These are phyloP conservation scores for Leistus spinibarbis DNA, from an alignment of 2,888 invertebrate species.

Conservation along the genomic window DNA sequence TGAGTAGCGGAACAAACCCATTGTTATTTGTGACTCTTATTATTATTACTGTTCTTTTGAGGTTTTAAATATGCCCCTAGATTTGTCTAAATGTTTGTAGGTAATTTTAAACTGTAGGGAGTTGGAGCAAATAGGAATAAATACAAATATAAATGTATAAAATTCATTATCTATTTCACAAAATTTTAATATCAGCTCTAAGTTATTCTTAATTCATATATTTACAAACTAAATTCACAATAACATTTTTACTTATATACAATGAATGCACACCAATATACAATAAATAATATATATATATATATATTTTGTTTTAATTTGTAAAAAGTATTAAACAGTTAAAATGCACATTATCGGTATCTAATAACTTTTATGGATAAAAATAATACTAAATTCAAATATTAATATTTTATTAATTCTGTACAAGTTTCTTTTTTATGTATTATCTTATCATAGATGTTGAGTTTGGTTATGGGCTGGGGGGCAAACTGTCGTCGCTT, in stretches of 20 bases:
- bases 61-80: no score
- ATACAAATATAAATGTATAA: conserved; percentile 8
- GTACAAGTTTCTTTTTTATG: neutral
- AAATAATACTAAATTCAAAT: neutral
- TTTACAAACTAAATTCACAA: conserved; percentile 39
- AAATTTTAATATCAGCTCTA: conserved; percentile 39
- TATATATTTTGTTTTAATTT: neutral
- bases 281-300: conserved; percentile 35
- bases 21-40: no score
- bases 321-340: conserved; percentile 30
- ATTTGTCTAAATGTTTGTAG: no score
- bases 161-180: conserved; percentile 38
- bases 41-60: no score
- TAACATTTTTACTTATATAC: conserved; percentile 38
- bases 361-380: neutral
- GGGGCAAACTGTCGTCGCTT: conserved; percentile 81
- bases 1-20: no score
- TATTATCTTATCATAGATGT: neutral
- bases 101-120: no score
- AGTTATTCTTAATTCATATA: conserved; percentile 20
- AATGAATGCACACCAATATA: conserved; percentile 37
- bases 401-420: neutral
- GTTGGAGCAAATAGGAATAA: neutral
- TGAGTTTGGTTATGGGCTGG: conserved; percentile 67
- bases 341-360: conserved; percentile 32